phyloP scores from a whole-genome alignment of 2,888 invertebrate genomes.

The Napeogenes inachia region DNA sequence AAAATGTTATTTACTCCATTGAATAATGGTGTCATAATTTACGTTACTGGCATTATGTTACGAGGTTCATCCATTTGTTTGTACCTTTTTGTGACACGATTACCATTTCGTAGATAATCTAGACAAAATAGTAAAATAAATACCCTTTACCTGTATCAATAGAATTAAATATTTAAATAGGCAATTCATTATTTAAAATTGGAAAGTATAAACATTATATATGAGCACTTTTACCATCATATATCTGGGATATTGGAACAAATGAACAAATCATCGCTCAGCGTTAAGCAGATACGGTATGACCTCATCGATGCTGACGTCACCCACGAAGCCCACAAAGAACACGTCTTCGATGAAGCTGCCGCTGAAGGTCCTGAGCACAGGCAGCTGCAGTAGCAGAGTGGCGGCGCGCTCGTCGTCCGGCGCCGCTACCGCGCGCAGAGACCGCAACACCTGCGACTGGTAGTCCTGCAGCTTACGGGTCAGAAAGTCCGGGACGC shows the following conservation, averaged over 20 bases:
- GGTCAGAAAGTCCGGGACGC: slow-evolving; percentile 66
- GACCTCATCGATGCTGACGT: slow-evolving; percentile 96
- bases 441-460: slow-evolving; percentile 68
- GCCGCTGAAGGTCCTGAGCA: slow-evolving; percentile 84
- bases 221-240: slow-evolving; percentile 14
- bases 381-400: slow-evolving; percentile 83
- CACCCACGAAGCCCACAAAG: slow-evolving; percentile 93
- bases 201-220: not conserved
- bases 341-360: slow-evolving; percentile 92
- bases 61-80: too few relatives aligned
- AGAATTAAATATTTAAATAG: too few relatives aligned
- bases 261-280: slow-evolving; percentile 37
- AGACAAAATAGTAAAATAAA: too few relatives aligned
- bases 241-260: too few relatives aligned
- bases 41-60: too few relatives aligned
- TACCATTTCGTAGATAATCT: too few relatives aligned
- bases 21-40: too few relatives aligned
- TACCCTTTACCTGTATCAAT: too few relatives aligned
- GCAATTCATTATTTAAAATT: too few relatives aligned
- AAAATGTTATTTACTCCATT: too few relatives aligned
- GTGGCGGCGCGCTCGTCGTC: slow-evolving; percentile 76
- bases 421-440: slow-evolving; percentile 46
- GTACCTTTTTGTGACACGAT: too few relatives aligned
- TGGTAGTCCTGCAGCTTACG: slow-evolving; percentile 73
- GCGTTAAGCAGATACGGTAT: slow-evolving; percentile 91